Conservation (phyloP, 1,140 invertebrate genomes). For the Acromyrmex charruanus region DNA sequence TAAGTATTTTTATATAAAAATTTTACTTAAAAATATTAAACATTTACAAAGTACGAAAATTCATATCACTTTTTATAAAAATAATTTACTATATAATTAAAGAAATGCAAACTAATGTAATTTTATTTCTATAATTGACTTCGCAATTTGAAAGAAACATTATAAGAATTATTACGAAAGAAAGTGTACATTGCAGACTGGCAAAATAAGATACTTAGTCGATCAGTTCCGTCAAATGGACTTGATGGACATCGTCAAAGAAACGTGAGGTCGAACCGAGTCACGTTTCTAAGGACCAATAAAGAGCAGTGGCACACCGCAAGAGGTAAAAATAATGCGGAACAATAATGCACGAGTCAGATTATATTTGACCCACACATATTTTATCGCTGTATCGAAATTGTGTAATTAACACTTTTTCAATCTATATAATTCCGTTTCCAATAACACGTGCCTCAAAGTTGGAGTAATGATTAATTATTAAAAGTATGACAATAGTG, state of each 20-base stretch:
- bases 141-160: conserved; percentile 40
- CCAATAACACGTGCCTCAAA: conserved; percentile 38
- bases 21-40: neutral
- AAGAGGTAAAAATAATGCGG: neutral
- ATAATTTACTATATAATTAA: neutral
- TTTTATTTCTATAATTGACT: conserved; percentile 13
- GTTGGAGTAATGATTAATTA: conserved; percentile 21
- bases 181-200: conserved; percentile 15
- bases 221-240: conserved; percentile 52
- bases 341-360: conserved; percentile 35
- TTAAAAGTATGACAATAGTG: neutral
- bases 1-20: neutral
- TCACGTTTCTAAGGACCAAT: conserved; percentile 54
- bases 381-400: conserved; percentile 24
- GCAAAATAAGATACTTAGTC: conserved; percentile 43
- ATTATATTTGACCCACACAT: neutral
- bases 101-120: neutral
- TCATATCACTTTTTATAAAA: neutral
- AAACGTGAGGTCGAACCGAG: conserved; percentile 52
- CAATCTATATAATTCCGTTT: neutral
- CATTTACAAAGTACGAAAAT: neutral
- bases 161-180: conserved; percentile 32
- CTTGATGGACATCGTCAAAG: conserved; percentile 18
- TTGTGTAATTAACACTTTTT: conserved; percentile 28
- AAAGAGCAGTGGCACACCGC: conserved; percentile 27